Conservation (phyloP, 2,113 vertebrate genomes). For the Gobiocypris rarus region DNA sequence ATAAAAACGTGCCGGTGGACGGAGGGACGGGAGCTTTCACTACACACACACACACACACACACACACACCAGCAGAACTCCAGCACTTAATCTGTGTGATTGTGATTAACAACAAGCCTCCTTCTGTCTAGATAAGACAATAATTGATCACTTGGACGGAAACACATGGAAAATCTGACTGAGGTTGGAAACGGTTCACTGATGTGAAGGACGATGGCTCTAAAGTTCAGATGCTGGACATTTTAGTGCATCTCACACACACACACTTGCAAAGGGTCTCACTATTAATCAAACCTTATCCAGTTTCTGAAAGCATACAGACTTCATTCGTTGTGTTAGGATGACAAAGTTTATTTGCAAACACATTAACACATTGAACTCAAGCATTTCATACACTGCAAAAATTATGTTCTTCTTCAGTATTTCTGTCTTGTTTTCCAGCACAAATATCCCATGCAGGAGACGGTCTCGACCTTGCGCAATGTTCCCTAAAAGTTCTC, state of each 20-base stretch:
- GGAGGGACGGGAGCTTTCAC: not conserved
- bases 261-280: not conserved
- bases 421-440: no score
- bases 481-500: no score
- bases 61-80: no score
- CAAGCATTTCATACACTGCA: not conserved
- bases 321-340: not conserved
- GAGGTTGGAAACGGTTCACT: not conserved
- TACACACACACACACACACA: no score
- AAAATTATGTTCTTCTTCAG: no score
- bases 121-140: not conserved
- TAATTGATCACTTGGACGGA: not conserved
- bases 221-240: conserved; percentile 8
- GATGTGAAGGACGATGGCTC: not conserved
- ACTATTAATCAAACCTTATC: not conserved
- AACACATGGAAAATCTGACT: not conserved
- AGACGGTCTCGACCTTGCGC: no score
- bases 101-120: not conserved
- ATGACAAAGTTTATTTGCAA: not conserved
- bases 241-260: not conserved
- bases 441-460: no score
- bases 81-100: not conserved
- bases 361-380: not conserved
- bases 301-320: not conserved
- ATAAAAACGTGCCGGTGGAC: not conserved